Evolutionary conservation across 2,888 invertebrate genomes (phyloP), one percentile per base, ranked within the genome.

Genomic region (Parnassius smintheus): DNA sequence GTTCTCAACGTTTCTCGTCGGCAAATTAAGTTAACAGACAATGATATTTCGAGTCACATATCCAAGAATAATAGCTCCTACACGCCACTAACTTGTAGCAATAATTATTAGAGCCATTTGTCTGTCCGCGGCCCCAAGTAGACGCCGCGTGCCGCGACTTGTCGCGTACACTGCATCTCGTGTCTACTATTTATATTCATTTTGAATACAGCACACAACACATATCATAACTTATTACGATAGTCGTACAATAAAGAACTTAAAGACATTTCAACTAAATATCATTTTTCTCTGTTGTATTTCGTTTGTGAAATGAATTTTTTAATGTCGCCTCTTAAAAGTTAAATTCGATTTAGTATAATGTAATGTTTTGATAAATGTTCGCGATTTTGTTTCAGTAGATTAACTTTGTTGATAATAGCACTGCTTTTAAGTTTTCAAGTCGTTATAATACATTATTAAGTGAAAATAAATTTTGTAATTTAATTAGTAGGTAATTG

Each of bases 21-120:
- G 25, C 58, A 62, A 62, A 62, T 62, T 62, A 62, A 62, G 62
- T 62, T 62, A 61, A 48, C 45, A 52, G 52, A 61, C 55, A 53
- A 61, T 48, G 41, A 60, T 42, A 22, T 60, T 48, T 10, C 55
- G 48, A 60, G 44, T 44, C 8, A 55, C 35, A 48, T 46, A 56
- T 56, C n/a, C 48, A 12, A n/a, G n/a, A 48, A 48, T 48, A n/a
- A 48, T 48, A 51, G 42, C 10, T 2, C 4, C 11, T 8, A 44
- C 55, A 48, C 52, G 13, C 62, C 57, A 35, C 53, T 53, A 54
- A 54, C 49, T 48, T 25, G 48, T 22, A 41, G 2, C 45, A 48
- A 61, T 25, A 50, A 61, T 56, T 44, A 13, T 45, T 12, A 9
- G 9, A 13, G 22, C 35, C 56, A 48, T 22, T 54, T 46, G 54